Conservation (phyloP, 2,113 vertebrate species). For the Helogale parvula region DNA sequence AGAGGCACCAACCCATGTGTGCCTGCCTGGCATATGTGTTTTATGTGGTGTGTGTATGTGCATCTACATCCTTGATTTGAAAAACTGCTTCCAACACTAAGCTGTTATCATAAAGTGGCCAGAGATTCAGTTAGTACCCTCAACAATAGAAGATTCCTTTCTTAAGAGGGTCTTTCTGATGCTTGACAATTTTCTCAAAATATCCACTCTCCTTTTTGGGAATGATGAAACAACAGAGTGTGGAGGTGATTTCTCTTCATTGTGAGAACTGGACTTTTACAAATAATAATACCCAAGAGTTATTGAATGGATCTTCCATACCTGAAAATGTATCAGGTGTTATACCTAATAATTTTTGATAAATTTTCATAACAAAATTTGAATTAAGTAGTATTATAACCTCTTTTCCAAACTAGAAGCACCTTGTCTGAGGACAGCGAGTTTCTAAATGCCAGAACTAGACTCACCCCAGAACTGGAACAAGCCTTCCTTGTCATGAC, state of each 20-base stretch:
- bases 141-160: neutral
- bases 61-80: neutral
- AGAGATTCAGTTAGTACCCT: neutral
- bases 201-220: neutral
- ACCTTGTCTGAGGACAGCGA: neutral
- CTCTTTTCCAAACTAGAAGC: neutral
- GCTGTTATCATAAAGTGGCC: neutral
- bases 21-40: no score
- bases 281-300: neutral
- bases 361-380: neutral
- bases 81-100: neutral
- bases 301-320: neutral
- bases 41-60: accelerated
- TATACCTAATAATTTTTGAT: neutral
- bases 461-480: neutral
- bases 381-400: neutral
- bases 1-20: no score
- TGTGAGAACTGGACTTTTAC: neutral
- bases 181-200: neutral
- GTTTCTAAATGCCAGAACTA: neutral
- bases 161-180: neutral
- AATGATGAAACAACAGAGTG: neutral
- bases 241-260: neutral
- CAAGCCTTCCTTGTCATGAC: no score
- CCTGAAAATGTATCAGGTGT: neutral